phyloP scores from a whole-genome alignment of 2,113 vertebrate species.

The Cebidichthys violaceus region DNA sequence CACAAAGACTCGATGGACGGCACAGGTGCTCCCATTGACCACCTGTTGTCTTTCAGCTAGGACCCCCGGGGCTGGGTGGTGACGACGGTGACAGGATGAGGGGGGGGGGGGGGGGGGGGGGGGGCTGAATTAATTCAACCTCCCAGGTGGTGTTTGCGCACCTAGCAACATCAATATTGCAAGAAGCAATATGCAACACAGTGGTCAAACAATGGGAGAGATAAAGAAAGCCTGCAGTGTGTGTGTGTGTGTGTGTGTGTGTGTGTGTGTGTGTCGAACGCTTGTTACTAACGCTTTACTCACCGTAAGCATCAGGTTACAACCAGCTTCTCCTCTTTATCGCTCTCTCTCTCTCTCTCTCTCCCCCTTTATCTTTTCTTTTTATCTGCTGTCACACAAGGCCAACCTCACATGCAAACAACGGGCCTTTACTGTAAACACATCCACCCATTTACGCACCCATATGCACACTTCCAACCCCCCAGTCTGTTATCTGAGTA shows the following conservation, averaged over 20 bases:
- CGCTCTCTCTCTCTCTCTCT: conserved; percentile 2
- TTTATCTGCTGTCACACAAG: conserved; percentile 60
- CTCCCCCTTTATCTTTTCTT: conserved; percentile 16
- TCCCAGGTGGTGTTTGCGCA: conserved; percentile 63
- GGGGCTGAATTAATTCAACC: conserved; percentile 35
- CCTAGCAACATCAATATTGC: conserved; percentile 54
- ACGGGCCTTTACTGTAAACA: conserved; percentile 27
- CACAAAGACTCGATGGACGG: conserved; percentile 15
- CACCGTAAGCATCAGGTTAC: conserved; percentile 37
- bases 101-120: neutral
- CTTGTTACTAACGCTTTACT: conserved; percentile 31
- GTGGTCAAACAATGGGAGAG: conserved; percentile 35
- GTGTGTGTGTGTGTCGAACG: conserved; percentile 16
- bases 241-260: conserved; percentile 15
- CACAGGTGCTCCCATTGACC: conserved; percentile 64
- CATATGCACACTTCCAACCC: neutral
- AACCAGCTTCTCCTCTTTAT: conserved; percentile 25
- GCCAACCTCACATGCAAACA: conserved; percentile 33
- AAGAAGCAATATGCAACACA: conserved; percentile 34
- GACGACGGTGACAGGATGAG: conserved; percentile 39
- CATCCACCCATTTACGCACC: neutral
- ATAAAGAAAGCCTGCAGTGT: conserved; percentile 15
- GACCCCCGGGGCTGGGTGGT: conserved; percentile 59
- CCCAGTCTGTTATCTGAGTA: conserved; percentile 40
- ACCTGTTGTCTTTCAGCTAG: conserved; percentile 69